Evolutionary conservation across 2,888 invertebrate genomes (phyloP), one percentile per base, ranked within the genome.

Genomic region (Pseudococcus longispinus): DNA sequence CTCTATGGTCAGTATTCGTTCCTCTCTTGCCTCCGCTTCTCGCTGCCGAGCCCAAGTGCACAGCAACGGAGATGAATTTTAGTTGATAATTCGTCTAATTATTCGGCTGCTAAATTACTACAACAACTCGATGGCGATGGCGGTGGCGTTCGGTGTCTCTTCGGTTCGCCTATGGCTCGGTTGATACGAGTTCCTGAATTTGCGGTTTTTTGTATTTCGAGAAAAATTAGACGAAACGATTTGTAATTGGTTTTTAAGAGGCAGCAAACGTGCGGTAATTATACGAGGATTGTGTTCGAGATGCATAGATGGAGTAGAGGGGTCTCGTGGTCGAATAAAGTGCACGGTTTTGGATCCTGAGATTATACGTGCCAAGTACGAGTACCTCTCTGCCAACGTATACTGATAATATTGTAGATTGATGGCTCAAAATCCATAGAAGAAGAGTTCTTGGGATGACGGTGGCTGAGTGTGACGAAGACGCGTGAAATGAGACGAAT

Each of bases 31-130:
- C 23, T 9, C 18, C 15, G 70, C 3, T 13, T 6, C 15, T 3
- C 15, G 29, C 18, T 6, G 55, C 29, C 2, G 70, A n/a, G 70
- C 29, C n/a, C 15, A 29, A 8, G 70, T 70, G 20, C 6, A 29
- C 32, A 29, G 2, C 70, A 32, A 65, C 70, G 77, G 32, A 80
- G 77, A 80, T 80, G 77, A 80, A 80, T 80, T 80, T 80, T 42
- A 20, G 42, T 42, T 80, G 77, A 80, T 80, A 80, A 80, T 80
- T 80, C 70, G 70, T 70, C 77, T 80, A 80, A 80, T 80, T 80
- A 80, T 80, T 80, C 42, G 77, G 42, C 42, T 15, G 77, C 20
- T 80, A 80, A 80, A 80, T 80, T 80, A 80, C 42, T 1, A 23
- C 20, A 37, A 9, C 32, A 32, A 32, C 37, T 37, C 77, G 77